A percentile compares a stretch with the other conserved stretches of the same genome.
These are phyloP conservation scores for Camptogramma bilineatum DNA, from an alignment of 2,888 invertebrate species.

Conservation along the genomic window DNA sequence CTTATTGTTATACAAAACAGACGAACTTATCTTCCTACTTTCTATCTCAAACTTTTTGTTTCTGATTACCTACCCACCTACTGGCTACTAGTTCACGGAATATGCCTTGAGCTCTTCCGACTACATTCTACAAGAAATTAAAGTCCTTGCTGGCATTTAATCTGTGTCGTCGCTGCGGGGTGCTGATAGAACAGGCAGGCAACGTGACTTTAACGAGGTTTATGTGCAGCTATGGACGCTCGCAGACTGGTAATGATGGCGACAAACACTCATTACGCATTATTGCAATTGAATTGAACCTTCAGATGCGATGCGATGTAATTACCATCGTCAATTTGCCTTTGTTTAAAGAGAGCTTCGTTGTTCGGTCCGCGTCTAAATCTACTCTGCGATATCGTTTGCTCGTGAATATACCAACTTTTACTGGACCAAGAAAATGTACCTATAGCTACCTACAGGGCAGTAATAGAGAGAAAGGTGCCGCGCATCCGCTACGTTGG, in stretches of 20 bases:
- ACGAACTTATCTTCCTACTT: background rate
- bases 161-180: conserved; percentile 23
- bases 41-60: background rate
- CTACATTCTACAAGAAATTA: conserved; percentile 14
- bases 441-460: conserved; percentile 52
- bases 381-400: conserved; percentile 16
- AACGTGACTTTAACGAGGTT: conserved; percentile 38
- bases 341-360: conserved; percentile 21
- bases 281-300: conserved; percentile 40
- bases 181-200: conserved; percentile 26
- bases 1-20: background rate
- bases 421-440: conserved; percentile 56
- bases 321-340: conserved; percentile 38
- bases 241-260: conserved; percentile 37
- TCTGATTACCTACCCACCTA: background rate
- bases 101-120: background rate
- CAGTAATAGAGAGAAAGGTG: conserved; percentile 75
- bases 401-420: conserved; percentile 38
- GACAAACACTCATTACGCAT: conserved; percentile 42
- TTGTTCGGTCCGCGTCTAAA: background rate
- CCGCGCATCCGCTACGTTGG: conserved; percentile 76
- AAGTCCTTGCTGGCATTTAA: conserved; percentile 11
- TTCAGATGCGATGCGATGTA: conserved; percentile 38
- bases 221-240: conserved; percentile 37
- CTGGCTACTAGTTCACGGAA: background rate